Base-by-base conservation (phyloP, 2,888 invertebrate genomes). In the Drosophila austrosaltans region DNA sequence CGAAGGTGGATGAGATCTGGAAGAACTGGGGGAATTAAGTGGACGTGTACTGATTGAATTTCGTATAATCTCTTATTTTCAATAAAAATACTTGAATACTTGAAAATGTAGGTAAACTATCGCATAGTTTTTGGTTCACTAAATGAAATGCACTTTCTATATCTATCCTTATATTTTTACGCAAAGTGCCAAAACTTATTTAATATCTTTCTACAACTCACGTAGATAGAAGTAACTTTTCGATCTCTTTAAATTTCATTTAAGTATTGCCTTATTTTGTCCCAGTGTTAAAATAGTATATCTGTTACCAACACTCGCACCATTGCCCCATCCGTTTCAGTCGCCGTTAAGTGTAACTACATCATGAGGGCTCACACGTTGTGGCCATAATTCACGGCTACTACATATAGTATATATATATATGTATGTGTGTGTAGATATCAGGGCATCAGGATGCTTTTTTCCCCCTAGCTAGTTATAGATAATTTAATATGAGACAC, bases 351-450 rank as follows among this genome's bases (percentile, higher is more conserved):
- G 82, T 82, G 85, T 84, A 84, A 81, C 86, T 84, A 84, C 77
- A 82, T 63, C 44, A 57, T 22, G 54, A 56, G 70, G 70, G 76
- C 74, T 79, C 81, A 81, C 87, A 87, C 84, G 87, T 82, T 86
- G 82, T 64, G 84, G 69, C 84, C 80, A 87, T 87, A 82, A 79
- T 81, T 87, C 76, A 87, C 80, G 77, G 77, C 56, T 63, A 66
- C 73, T 66, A 75, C 8, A 36, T 36, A 36, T 36, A 36, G 10
- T 36, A 36, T 36, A 36, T 36, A 8, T 36, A 36, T 12, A 48
- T 12, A 22, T 36, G 7, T 48, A 22, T 48, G 22, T 22, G 30
- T 32, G 53, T 30, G 32, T 20, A 42, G 40, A 78, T 68, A 69
- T 70, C 77, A 71, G 83, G 75, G 80, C 75, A 77, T 77, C 72